Evolutionary conservation across 2,797 vertebrate species (phyloP).

Genomic region (Phoebastria nigripes): DNA sequence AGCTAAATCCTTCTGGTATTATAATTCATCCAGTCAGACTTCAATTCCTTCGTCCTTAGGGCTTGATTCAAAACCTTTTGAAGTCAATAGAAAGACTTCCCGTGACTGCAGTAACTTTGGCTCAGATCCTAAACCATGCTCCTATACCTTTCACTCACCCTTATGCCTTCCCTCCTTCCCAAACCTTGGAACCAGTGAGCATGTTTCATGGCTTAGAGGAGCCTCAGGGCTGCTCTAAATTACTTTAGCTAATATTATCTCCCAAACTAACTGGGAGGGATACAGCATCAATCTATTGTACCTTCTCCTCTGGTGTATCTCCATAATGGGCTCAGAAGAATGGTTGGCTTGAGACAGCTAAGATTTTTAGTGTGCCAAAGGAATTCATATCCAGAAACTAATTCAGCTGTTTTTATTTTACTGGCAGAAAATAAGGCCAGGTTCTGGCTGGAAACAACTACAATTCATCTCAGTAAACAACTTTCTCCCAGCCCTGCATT

Average conservation of each 20-base stretch:
- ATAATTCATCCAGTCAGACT: conserved; percentile 33
- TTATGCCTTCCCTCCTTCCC: neutral
- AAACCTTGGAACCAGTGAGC: neutral
- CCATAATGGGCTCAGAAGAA: conserved; percentile 34
- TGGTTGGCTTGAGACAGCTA: conserved; percentile 34
- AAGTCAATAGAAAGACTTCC: conserved; percentile 23
- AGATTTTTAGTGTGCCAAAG: conserved; percentile 3
- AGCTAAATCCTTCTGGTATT: conserved; percentile 38
- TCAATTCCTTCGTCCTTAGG: conserved; percentile 5
- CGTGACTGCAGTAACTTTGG: conserved; percentile 19
- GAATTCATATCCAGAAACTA: conserved; percentile 37
- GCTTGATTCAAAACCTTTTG: conserved; percentile 51
- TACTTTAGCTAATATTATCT: conserved; percentile 12
- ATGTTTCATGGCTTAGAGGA: neutral
- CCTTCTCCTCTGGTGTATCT: conserved; percentile 38
- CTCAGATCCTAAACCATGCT: neutral
- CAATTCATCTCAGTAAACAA: conserved; percentile 26
- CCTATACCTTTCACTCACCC: neutral
- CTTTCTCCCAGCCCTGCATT: conserved; percentile 7
- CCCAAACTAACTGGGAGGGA: neutral
- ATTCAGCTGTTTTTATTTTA: conserved; percentile 53
- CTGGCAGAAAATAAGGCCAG: conserved; percentile 25
- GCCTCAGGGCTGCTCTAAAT: conserved; percentile 21
- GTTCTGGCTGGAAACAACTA: conserved; percentile 26
- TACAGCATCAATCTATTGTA: conserved; percentile 7